Evolutionary conservation across 2,113 vertebrate genomes (phyloP).

Genomic region (Pelobates fuscus): DNA sequence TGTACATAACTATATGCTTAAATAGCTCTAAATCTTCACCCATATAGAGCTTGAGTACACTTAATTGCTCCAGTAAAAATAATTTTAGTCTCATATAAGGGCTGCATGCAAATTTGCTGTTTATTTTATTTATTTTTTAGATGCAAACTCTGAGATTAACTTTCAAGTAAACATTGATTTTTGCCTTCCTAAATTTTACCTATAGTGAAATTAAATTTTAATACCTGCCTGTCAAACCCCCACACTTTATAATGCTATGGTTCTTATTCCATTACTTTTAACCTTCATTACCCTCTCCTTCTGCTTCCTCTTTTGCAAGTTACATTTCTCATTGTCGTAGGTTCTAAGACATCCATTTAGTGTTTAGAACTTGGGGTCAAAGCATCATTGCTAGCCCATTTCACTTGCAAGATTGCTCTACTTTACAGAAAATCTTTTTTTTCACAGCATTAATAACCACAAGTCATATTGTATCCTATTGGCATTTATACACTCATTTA

Average conservation of each 20-base stretch:
- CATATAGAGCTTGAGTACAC: too few species aligned
- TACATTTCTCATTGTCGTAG: constrained; percentile 4
- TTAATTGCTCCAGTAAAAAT: too few species aligned
- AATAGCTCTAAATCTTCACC: too few species aligned
- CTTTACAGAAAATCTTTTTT: not conserved
- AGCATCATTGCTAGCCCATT: constrained; percentile 6
- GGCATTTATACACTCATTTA: constrained; percentile 13
- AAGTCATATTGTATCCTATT: constrained; percentile 8
- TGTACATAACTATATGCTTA: too few species aligned
- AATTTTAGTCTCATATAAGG: too few species aligned
- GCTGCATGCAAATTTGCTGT: too few species aligned
- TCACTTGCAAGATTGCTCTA: not conserved
- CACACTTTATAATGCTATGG: too few species aligned
- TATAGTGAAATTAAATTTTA: not conserved
- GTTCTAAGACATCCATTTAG: not conserved
- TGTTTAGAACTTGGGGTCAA: constrained; percentile 17
- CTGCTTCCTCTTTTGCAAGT: constrained; percentile 19
- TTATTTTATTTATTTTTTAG: too few species aligned
- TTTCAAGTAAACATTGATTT: constrained; percentile 16
- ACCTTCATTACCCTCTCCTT: not conserved
- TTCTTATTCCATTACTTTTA: not conserved
- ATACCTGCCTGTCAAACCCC: not conserved
- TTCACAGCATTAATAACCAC: constrained; percentile 1
- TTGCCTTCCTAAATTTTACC: not conserved
- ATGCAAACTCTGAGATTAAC: not conserved